Conservation (phyloP, 37 sponge, comb jelly and placozoan genomes). For the Chondrilla cf. caribensis region DNA sequence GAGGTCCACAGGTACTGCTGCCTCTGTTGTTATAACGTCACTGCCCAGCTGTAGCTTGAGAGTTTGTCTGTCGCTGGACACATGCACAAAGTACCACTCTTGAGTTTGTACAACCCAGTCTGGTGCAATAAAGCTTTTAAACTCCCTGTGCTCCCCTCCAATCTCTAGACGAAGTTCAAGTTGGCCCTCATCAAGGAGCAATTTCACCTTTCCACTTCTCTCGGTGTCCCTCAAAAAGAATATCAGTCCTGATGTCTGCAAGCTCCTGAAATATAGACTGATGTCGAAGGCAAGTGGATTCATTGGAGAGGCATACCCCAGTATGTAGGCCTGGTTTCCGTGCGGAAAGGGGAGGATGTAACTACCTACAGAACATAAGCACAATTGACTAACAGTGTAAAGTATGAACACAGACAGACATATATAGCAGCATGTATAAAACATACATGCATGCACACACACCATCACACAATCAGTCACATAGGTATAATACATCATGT, state of each 20-base stretch:
- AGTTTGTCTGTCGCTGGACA: neutral
- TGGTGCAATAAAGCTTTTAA: neutral
- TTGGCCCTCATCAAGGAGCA: neutral
- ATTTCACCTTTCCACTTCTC: neutral
- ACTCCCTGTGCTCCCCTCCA: neutral
- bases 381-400: too few relatives aligned
- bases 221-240: neutral
- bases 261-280: neutral
- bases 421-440: too few relatives aligned
- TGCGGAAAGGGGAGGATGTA: neutral
- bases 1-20: neutral
- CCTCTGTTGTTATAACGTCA: neutral
- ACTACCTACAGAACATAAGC: neutral
- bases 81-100: constrained; percentile 6
- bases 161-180: neutral
- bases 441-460: too few relatives aligned
- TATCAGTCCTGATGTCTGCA: neutral
- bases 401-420: too few relatives aligned
- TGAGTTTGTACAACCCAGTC: neutral
- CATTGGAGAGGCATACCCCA: neutral
- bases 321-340: constrained; percentile 6
- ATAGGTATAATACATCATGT: too few relatives aligned
- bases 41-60: neutral
- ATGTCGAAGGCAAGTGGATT: neutral
- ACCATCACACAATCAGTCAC: too few relatives aligned